These are phyloP conservation scores for Dilophus febrilis DNA, from an alignment of 2,888 invertebrate species.

Conservation along the genomic window DNA sequence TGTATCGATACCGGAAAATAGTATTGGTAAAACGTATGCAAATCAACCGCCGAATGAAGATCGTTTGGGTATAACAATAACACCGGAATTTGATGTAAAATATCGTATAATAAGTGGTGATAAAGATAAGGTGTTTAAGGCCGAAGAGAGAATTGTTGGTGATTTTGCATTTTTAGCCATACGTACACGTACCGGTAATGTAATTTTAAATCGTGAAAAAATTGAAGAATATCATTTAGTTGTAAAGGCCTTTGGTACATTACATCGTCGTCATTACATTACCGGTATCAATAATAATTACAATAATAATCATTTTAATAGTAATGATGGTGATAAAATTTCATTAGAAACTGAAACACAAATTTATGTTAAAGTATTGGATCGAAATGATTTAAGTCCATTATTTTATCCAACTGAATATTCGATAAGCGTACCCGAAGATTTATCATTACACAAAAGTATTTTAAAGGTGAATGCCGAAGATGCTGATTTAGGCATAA, in stretches of 20 bases:
- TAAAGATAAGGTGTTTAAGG: conserved; percentile 80
- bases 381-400: conserved; percentile 85
- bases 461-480: conserved; percentile 69
- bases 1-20: conserved; percentile 83
- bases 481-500: conserved; percentile 90
- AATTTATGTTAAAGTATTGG: conserved; percentile 55
- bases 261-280: conserved; percentile 16
- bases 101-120: conserved; percentile 81
- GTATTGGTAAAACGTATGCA: conserved; percentile 74
- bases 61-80: conserved; percentile 60
- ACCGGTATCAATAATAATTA: no score
- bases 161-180: conserved; percentile 89
- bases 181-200: conserved; percentile 72
- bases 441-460: conserved; percentile 68
- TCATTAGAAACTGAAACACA: conserved; percentile 51
- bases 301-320: not conserved
- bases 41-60: conserved; percentile 50
- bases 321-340: conserved; percentile 29
- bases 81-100: conserved; percentile 42
- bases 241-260: conserved; percentile 51
- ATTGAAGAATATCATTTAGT: conserved; percentile 66
- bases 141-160: conserved; percentile 74
- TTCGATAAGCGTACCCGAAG: conserved; percentile 72
- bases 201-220: conserved; percentile 85
- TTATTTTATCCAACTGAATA: conserved; percentile 83